Evolutionary conservation across 1,140 invertebrate species (phyloP).

Genomic region (Pollicipes pollicipes): DNA sequence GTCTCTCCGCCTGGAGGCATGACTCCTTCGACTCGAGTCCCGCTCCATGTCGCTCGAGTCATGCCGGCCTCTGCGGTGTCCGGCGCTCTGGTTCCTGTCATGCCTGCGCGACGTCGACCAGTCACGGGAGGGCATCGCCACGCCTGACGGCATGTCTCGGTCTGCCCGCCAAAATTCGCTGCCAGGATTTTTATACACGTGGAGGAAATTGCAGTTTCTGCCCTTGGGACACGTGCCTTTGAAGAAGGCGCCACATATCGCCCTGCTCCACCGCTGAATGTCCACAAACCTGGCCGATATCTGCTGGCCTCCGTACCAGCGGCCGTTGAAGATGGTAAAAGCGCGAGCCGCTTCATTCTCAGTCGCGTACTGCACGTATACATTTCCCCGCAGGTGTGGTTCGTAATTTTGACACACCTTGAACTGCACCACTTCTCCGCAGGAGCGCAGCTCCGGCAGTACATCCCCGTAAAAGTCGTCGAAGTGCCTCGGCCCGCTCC

Average conservation of each 20-base stretch:
- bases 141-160: background rate
- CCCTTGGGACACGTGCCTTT: background rate
- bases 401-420: conserved; percentile 73
- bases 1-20: too few relatives aligned
- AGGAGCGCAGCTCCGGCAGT: conserved; percentile 57
- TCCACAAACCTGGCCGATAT: conserved; percentile 62
- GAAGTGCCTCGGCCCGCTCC: conserved; percentile 11
- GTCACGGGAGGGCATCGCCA: too few relatives aligned
- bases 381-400: conserved; percentile 70
- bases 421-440: conserved; percentile 59
- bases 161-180: background rate
- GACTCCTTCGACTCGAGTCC: background rate
- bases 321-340: conserved; percentile 54
- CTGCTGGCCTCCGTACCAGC: conserved; percentile 75
- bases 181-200: background rate
- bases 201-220: background rate
- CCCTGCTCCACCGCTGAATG: conserved; percentile 60
- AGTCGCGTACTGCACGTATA: conserved; percentile 64
- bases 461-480: conserved; percentile 76
- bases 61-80: too few relatives aligned
- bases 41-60: background rate
- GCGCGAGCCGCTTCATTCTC: conserved; percentile 50
- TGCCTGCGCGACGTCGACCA: background rate
- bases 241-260: conserved; percentile 51
- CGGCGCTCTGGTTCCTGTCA: background rate